Conservation (phyloP, 2,113 vertebrate genomes). For the Progne subis region DNA sequence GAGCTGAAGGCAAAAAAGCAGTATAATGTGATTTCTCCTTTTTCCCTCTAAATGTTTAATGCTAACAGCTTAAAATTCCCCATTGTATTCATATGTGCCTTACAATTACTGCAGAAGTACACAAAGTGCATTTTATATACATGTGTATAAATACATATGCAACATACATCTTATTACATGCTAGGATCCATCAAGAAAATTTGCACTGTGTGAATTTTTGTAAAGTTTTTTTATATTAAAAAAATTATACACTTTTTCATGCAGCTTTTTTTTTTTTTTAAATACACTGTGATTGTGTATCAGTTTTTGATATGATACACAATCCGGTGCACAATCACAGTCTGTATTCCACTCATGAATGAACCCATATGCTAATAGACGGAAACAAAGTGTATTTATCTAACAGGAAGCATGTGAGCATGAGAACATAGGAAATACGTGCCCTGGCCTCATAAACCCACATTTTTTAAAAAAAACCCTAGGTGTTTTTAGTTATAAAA, state of each 20-base stretch:
- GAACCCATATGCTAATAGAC: background rate
- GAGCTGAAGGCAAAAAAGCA: background rate
- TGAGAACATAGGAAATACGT: background rate
- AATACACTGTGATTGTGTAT: no score
- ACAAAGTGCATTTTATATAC: background rate
- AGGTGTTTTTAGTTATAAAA: no score
- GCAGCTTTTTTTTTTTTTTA: no score
- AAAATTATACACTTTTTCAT: no score
- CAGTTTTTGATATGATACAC: no score
- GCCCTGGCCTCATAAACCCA: background rate
- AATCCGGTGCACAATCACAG: background rate
- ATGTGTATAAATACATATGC: background rate
- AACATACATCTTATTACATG: background rate
- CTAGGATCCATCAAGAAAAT: background rate
- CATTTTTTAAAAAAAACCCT: background rate
- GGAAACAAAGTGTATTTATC: no score
- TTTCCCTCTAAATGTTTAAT: background rate
- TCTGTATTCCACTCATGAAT: background rate
- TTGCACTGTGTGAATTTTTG: background rate
- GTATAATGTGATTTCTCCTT: background rate
- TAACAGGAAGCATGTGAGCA: background rate
- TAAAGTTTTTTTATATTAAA: background rate
- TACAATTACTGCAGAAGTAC: background rate
- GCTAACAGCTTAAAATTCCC: background rate
- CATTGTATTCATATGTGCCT: background rate